Conservation (phyloP, 2,888 invertebrate species). For the Epinotia demarniana region DNA sequence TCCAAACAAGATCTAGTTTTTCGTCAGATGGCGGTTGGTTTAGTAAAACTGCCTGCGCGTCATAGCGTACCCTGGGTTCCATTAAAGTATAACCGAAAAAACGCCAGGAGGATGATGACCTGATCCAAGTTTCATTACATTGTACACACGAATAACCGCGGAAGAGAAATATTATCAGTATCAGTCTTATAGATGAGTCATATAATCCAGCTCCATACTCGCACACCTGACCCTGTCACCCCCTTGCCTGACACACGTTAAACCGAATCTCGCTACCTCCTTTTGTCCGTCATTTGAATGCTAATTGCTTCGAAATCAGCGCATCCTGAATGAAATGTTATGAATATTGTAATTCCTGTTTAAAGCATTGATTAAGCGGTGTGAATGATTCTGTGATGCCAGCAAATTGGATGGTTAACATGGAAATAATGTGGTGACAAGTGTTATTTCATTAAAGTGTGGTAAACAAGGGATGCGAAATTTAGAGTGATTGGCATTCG, state of each 20-base stretch:
- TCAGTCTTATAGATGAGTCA: background rate
- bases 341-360: constrained; percentile 77
- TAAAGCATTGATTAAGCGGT: constrained; percentile 71
- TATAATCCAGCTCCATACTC: background rate
- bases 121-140: background rate
- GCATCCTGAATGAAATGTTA: constrained; percentile 58
- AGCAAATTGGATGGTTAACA: constrained; percentile 43
- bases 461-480: constrained; percentile 20
- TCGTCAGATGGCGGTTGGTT: too few relatives aligned
- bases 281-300: constrained; percentile 82
- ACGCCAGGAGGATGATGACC: too few relatives aligned
- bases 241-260: constrained; percentile 52
- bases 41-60: too few relatives aligned
- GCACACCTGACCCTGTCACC: constrained; percentile 18
- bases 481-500: constrained; percentile 18
- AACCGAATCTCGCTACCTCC: constrained; percentile 65
- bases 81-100: too few relatives aligned
- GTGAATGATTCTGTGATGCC: constrained; percentile 50
- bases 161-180: background rate
- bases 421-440: constrained; percentile 43
- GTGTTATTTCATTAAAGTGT: constrained; percentile 33
- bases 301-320: constrained; percentile 80
- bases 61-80: too few relatives aligned
- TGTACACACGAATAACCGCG: background rate
- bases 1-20: too few relatives aligned